Conservation (phyloP, 2,888 invertebrate species). For the Euplexia lucipara region DNA sequence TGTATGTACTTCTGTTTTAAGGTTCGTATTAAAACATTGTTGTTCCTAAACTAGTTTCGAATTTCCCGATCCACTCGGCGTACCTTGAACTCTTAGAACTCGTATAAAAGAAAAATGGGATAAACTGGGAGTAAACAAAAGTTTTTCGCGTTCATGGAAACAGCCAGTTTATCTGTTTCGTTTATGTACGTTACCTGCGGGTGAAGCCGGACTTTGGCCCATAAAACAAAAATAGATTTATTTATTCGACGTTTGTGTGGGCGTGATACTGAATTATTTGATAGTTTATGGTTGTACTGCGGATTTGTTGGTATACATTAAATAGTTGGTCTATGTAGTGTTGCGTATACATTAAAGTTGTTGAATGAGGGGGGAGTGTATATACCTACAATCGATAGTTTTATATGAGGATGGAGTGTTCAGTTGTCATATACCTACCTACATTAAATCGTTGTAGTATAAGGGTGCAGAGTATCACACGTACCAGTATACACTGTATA, state of each 20-base stretch:
- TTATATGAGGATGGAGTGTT: too few species aligned
- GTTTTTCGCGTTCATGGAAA: conserved; percentile 58
- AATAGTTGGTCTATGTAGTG: too few species aligned
- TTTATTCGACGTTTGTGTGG: conserved; percentile 64
- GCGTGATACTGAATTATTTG: conserved; percentile 66
- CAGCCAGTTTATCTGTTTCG: conserved; percentile 60
- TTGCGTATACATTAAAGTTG: conserved; percentile 42
- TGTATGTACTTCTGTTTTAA: conserved; percentile 25
- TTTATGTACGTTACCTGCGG: conserved; percentile 65
- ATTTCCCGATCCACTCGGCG: conserved; percentile 41
- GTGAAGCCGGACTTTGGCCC: conserved; percentile 60
- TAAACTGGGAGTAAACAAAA: conserved; percentile 60
- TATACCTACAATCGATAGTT: background rate
- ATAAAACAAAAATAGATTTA: conserved; percentile 73
- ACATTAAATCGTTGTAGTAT: too few species aligned
- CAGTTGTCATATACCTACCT: too few species aligned
- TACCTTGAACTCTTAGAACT: conserved; percentile 61
- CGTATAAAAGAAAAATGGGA: conserved; percentile 57
- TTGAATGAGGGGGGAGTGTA: conserved; percentile 11
- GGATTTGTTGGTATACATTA: conserved; percentile 49
- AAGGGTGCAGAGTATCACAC: too few species aligned
- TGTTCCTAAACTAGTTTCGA: conserved; percentile 51
- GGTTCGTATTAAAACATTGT: conserved; percentile 47
- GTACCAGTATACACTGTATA: too few species aligned
- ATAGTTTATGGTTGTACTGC: conserved; percentile 58